Evolutionary conservation across 2,888 invertebrate species (phyloP), one percentile per base, ranked within the genome.

Genomic region (Seladonia tumulorum): DNA sequence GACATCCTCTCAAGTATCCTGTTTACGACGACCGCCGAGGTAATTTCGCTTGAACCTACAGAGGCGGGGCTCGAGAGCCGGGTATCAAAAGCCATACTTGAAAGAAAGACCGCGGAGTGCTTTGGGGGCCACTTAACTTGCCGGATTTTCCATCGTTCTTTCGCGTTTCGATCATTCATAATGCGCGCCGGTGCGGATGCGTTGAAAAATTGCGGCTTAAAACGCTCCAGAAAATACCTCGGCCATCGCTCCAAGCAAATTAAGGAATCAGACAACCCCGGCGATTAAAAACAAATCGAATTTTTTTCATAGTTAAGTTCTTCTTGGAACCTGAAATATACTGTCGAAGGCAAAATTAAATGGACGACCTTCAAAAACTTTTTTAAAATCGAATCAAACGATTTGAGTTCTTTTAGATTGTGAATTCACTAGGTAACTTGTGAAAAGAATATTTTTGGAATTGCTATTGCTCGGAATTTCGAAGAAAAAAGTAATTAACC

Each of bases 21-120:
- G 86, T 81, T 90, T 90, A 82, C 88, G 77, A 76, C 78, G 79
- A 82, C 84, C 83, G 63, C 70, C 79, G 57, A 83, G 80, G 84
- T 88, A 90, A 90, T 90, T 91, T 90, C 84, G 83, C 84, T 81
- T 74, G 85, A 90, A 88, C 75, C 84, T 76, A 82, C 76, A 60
- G 74, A 80, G 63, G 39, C 57, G 57, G 47, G 75, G 76, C 83
- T 87, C 72, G 66, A 66, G 76, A 83, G 75, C 25, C 39, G 49
- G 72, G 78, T 79, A 77, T 90, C 90, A 90, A 90, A 90, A 84
- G 87, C 75, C 53, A 68, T 71, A 72, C 86, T 79, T 71, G 42
- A 81, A 81, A 84, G 81, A 76, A 85, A 77, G 79, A 83, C 85
- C 82, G 57, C 74, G 76, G 75, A 79, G 76, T 71, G 75, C 53